Evolutionary conservation across 1,140 invertebrate species (phyloP).

Genomic region (Drosophila repleta): DNA sequence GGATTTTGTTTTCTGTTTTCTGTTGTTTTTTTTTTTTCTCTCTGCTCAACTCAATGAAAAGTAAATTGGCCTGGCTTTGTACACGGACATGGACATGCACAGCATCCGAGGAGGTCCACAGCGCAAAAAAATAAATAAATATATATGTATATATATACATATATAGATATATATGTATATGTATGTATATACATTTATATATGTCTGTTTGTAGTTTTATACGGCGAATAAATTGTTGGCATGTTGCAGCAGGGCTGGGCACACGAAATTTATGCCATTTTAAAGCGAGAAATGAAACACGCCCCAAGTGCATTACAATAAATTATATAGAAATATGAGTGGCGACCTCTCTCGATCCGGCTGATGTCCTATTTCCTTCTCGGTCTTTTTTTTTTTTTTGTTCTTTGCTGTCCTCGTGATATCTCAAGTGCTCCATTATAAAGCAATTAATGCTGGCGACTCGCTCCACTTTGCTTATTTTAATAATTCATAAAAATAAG

Average conservation of each 20-base stretch:
- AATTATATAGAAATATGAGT: slow-evolving; percentile 81
- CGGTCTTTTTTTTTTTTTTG: background rate
- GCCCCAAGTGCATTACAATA: slow-evolving; percentile 82
- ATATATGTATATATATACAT: slow-evolving; percentile 32
- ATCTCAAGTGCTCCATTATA: slow-evolving; percentile 62
- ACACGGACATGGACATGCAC: slow-evolving; percentile 66
- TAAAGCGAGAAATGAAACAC: slow-evolving; percentile 83
- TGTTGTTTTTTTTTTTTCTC: slow-evolving; percentile 12
- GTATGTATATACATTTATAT: slow-evolving; percentile 22
- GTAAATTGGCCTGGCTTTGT: slow-evolving; percentile 62
- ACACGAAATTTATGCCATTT: slow-evolving; percentile 76
- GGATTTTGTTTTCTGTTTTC: slow-evolving; percentile 22
- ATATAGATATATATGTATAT: slow-evolving; percentile 27
- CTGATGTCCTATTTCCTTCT: background rate
- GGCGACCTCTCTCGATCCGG: background rate
- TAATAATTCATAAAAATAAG: slow-evolving; percentile 77
- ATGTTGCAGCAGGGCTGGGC: slow-evolving; percentile 29
- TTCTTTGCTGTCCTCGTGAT: background rate
- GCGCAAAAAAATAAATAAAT: slow-evolving; percentile 20
- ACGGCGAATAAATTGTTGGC: slow-evolving; percentile 70
- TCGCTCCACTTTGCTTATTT: slow-evolving; percentile 70
- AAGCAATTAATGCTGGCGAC: slow-evolving; percentile 73
- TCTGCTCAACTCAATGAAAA: slow-evolving; percentile 53
- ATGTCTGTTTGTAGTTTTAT: slow-evolving; percentile 44
- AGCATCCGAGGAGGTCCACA: slow-evolving; percentile 40